Evolutionary conservation across 2,888 invertebrate species (phyloP).

Genomic region (Acanthosepion esculentum): DNA sequence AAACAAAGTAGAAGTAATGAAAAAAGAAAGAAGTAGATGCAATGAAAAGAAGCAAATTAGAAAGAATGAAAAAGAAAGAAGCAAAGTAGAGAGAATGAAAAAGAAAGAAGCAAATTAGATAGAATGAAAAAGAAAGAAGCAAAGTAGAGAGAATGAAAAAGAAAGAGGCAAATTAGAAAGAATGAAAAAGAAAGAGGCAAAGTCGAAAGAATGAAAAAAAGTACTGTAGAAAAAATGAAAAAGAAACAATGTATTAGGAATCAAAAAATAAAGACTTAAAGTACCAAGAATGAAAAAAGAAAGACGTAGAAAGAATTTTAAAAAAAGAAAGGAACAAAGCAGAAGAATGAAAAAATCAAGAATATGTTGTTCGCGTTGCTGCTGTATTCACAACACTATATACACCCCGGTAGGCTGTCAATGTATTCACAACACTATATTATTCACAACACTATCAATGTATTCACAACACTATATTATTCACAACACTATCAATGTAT

Average conservation of each 20-base stretch:
- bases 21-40: not conserved
- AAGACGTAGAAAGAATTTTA: not conserved
- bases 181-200: not conserved
- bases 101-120: not conserved
- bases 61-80: not conserved
- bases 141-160: not conserved
- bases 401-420: too few species aligned
- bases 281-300: not conserved
- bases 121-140: not conserved
- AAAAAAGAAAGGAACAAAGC: not conserved
- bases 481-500: too few species aligned
- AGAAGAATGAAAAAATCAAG: too few species aligned
- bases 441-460: too few species aligned
- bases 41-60: not conserved
- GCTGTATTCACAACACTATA: too few species aligned
- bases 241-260: not conserved
- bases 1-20: not conserved
- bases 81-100: not conserved
- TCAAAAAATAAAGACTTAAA: not conserved
- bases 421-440: too few species aligned
- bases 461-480: too few species aligned
- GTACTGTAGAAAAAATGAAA: not conserved
- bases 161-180: not conserved
- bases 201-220: not conserved
- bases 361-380: too few species aligned